Conservation (phyloP, 2,888 invertebrate genomes). For the Acleris literana region DNA sequence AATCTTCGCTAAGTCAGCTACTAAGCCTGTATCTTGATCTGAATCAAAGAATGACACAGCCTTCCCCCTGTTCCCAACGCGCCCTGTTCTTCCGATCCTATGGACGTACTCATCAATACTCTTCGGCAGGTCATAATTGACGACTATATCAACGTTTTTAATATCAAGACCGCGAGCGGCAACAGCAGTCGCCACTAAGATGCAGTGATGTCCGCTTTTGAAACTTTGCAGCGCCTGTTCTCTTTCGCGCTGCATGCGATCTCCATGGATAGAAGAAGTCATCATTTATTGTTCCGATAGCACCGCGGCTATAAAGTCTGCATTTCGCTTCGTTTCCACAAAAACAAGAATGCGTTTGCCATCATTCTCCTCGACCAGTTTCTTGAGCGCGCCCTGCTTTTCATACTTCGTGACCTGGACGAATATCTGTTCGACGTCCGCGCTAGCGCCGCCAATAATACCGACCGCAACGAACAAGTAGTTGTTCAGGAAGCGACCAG, state of each 20-base stretch:
- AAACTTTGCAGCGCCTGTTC: constrained; percentile 97
- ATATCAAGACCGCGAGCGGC: constrained; percentile 97
- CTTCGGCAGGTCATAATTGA: constrained; percentile 96
- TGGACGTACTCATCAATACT: constrained; percentile 97
- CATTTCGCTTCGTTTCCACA: constrained; percentile 94
- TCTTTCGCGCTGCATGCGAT: constrained; percentile 96
- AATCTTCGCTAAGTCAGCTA: constrained; percentile 87
- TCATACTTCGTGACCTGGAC: constrained; percentile 87
- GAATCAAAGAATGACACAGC: constrained; percentile 93
- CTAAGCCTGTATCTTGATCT: constrained; percentile 84
- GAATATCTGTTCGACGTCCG: constrained; percentile 93
- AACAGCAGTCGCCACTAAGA: constrained; percentile 97
- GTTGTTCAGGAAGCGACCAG: constrained; percentile 88
- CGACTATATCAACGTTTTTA: constrained; percentile 92
- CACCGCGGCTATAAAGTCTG: constrained; percentile 94
- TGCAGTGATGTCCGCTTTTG: constrained; percentile 88
- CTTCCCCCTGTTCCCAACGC: constrained; percentile 94
- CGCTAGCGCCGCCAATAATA: constrained; percentile 95
- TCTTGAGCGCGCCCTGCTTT: constrained; percentile 89
- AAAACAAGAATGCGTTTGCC: constrained; percentile 89
- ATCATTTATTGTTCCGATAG: constrained; percentile 91
- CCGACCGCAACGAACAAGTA: constrained; percentile 96
- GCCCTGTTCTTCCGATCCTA: constrained; percentile 96
- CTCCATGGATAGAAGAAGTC: constrained; percentile 99
- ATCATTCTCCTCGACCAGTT: constrained; percentile 84